Percentiles rank a stretch among this genome's conserved stretches.
Conservation (phyloP, 2,113 vertebrate species). For the Xenopus laevis region DNA sequence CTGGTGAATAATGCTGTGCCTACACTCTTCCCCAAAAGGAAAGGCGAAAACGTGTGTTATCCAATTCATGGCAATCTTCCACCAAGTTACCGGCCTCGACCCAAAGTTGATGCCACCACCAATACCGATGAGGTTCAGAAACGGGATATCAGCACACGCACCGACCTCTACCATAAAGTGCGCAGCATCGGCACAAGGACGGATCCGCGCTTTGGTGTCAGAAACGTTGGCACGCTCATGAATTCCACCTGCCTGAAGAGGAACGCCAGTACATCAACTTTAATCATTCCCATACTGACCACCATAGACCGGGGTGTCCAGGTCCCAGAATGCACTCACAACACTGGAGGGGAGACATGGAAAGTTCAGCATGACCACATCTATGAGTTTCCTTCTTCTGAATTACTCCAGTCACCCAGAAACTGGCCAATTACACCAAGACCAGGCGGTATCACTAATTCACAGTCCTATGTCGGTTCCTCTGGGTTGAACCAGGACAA, state of each 20-base stretch:
- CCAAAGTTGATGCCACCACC: background rate
- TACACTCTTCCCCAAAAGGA: background rate
- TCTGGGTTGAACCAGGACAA: too few relatives aligned
- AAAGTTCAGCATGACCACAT: constrained; percentile 7
- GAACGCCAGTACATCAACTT: background rate
- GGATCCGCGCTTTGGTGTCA: background rate
- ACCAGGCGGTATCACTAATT: too few relatives aligned
- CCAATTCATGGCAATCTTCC: background rate
- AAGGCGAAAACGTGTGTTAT: background rate
- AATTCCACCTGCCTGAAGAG: background rate
- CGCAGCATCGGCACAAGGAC: constrained; percentile 1
- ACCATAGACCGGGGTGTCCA: background rate
- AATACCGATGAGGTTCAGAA: too few relatives aligned
- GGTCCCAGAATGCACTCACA: background rate
- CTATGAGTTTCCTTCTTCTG: background rate
- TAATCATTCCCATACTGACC: background rate
- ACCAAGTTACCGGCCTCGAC: background rate
- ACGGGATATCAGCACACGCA: constrained; percentile 17
- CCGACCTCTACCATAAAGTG: background rate
- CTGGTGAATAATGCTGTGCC: background rate
- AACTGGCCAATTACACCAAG: too few relatives aligned
- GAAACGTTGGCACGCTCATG: constrained; percentile 2
- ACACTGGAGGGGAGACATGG: constrained; percentile 1
- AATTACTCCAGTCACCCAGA: too few relatives aligned
- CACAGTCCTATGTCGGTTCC: too few relatives aligned